Conservation (phyloP, 2,797 vertebrate species). For the Gambelia wislizenii region DNA sequence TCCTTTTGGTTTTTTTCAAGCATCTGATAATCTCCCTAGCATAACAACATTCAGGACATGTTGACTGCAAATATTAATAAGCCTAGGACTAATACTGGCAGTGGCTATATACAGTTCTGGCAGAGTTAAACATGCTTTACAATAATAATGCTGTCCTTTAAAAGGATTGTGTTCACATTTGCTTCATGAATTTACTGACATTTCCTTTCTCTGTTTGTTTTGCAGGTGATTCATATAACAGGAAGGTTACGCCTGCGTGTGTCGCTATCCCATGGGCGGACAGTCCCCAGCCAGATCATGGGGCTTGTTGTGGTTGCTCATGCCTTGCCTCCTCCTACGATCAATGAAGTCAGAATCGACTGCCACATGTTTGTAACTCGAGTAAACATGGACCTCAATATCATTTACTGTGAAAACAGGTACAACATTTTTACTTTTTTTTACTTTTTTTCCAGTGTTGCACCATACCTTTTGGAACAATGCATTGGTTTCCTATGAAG, state of each 20-base stretch:
- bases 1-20: conserved; percentile 22
- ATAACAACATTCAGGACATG: conserved; percentile 48
- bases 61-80: conserved; percentile 62
- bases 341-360: conserved; percentile 99
- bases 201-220: conserved; percentile 66
- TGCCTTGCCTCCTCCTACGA: conserved; percentile 95
- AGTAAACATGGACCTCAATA: conserved; percentile 99
- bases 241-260: conserved; percentile 95
- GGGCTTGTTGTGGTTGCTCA: conserved; percentile 98
- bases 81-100: conserved; percentile 48
- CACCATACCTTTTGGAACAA: neutral
- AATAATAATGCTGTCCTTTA: conserved; percentile 53
- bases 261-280: conserved; percentile 91
- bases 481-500: neutral
- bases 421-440: conserved; percentile 75
- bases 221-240: conserved; percentile 97
- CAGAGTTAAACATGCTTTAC: conserved; percentile 40
- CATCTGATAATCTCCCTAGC: no score
- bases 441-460: conserved; percentile 15
- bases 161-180: conserved; percentile 54
- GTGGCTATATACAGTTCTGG: conserved; percentile 56
- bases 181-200: conserved; percentile 58
- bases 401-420: conserved; percentile 99
- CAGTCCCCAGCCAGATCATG: conserved; percentile 95
- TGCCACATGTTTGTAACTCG: conserved; percentile 99